Conservation (phyloP, 2,888 invertebrate genomes). For the Drosophila leonis region DNA sequence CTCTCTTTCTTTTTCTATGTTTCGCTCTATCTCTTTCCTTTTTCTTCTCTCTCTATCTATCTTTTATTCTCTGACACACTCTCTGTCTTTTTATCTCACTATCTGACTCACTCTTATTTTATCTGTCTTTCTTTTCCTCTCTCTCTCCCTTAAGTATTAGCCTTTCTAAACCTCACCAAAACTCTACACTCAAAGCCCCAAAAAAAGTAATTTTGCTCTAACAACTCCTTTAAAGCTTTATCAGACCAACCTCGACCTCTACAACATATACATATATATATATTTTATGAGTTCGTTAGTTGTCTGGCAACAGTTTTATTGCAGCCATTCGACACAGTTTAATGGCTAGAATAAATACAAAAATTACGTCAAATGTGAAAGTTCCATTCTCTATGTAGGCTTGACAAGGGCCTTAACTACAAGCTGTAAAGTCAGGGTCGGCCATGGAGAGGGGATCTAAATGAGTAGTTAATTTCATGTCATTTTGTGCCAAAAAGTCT, state of each 20-base stretch:
- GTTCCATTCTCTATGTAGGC: slow-evolving; percentile 25
- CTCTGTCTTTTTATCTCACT: neutral
- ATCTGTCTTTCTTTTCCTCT: neutral
- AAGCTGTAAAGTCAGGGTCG: slow-evolving; percentile 43
- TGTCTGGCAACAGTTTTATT: slow-evolving; percentile 3
- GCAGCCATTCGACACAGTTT: slow-evolving; percentile 1
- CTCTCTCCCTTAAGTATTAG: neutral
- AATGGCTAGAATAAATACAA: slow-evolving; percentile 15
- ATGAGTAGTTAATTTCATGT: slow-evolving; percentile 53
- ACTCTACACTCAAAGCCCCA: neutral
- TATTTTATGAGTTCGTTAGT: neutral
- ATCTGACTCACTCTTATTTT: neutral
- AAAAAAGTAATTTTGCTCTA: neutral
- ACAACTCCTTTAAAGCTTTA: neutral
- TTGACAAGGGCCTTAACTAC: slow-evolving; percentile 29
- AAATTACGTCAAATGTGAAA: slow-evolving; percentile 27
- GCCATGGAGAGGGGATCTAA: slow-evolving; percentile 7
- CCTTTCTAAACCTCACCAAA: neutral
- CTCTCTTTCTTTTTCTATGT: neutral
- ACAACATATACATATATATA: neutral
- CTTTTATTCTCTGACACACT: neutral
- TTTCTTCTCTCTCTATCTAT: neutral
- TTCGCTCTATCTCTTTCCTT: neutral
- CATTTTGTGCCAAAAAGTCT: slow-evolving; percentile 44
- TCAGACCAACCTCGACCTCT: neutral